Evolutionary conservation across 2,113 vertebrate genomes (phyloP).

Genomic region (Cettia cetti): DNA sequence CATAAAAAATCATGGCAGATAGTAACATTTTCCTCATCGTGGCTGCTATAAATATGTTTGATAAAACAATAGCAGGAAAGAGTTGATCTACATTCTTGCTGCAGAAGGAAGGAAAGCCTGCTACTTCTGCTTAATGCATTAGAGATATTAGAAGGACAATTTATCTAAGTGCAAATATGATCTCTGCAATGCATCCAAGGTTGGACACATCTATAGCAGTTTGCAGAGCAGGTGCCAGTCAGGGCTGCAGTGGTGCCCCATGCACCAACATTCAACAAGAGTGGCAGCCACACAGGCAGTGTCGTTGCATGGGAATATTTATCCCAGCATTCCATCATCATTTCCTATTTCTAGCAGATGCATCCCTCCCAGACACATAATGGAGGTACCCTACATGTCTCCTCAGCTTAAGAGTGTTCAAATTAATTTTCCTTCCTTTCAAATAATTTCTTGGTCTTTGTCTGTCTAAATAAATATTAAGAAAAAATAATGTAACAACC

Average conservation of each 20-base stretch:
- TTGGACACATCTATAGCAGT: not conserved
- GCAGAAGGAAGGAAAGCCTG: slow-evolving; percentile 51
- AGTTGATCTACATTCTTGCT: not conserved
- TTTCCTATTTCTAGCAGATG: not conserved
- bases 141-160: not conserved
- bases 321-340: not conserved
- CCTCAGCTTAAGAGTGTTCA: not conserved
- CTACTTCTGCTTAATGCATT: not conserved
- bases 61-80: slow-evolving; percentile 71
- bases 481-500: not conserved
- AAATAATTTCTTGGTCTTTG: not conserved
- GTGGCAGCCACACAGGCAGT: not conserved
- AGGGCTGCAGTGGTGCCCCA: not conserved
- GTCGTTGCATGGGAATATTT: not conserved
- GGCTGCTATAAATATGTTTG: slow-evolving; percentile 30
- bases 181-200: not conserved
- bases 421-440: not conserved
- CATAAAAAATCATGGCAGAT: not conserved
- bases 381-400: not conserved
- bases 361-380: not conserved
- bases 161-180: slow-evolving; percentile 7
- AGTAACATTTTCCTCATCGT: slow-evolving; percentile 11
- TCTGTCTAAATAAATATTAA: not conserved
- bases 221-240: not conserved
- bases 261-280: not conserved